Base-by-base conservation (phyloP, 2,797 vertebrate species). In the Margarornis squamiger region DNA sequence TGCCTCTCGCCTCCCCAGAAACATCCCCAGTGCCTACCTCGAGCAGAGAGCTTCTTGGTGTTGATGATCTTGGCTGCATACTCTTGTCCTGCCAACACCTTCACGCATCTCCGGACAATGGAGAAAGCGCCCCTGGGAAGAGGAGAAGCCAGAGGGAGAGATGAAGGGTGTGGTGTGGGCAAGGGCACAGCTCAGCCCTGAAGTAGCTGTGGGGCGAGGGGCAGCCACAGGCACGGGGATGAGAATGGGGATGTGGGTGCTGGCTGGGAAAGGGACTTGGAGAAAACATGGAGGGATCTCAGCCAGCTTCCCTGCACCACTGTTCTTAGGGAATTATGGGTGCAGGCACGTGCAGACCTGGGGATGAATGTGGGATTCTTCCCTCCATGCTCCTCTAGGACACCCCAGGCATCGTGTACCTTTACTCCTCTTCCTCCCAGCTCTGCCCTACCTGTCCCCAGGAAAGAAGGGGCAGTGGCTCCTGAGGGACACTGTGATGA, bases 31-130 rank as follows among this genome's bases (percentile, higher is more conserved):
- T 54, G 91, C 98, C 97, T 96, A 99, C 99, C 99, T 98, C 99
- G 98, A 92, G 99, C 99, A 3, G 99, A 99, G 27, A 99, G 99
- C 86, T 99, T 99, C 98, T 99, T 99, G 97, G 99, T 99, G 96
- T 99, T 99, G 98, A 99, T 99, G 97, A 99, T 99, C 97, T 99
- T 99, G 95, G 99, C 99, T 0, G 99, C 99, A 43, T 99, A 99
- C 94, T 99, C 99, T 94, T 99, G 99, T 90, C 99, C 99, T 7
- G 99, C 98, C 97, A 99, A 95, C 82, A 99, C 98, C 97, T 99
- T 99, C 97, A 99, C 98, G 6, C 99, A 99, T 95, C 99, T 98
- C 39, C 99, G 98, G 73, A 99, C 99, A 38, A 99, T 99, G 2
- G 99, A 99, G 97, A 99, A 99, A n/a, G 99, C 99, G 29, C 99